phyloP scores from a whole-genome alignment of 2,113 vertebrate genomes.

The Aix galericulata region DNA sequence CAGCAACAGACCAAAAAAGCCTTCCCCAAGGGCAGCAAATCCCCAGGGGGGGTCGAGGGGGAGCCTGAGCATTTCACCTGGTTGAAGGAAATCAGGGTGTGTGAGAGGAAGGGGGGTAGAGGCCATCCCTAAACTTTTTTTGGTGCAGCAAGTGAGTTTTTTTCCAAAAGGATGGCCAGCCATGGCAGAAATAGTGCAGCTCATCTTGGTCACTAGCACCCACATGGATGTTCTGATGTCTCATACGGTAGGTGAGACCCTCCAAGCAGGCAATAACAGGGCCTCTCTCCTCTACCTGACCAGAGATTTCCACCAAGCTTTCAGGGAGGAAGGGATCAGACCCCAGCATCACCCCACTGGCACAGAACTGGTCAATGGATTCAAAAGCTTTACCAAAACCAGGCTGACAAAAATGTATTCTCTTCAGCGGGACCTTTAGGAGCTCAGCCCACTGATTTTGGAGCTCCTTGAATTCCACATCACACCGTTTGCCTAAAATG shows the following conservation, averaged over 20 bases:
- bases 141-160: background rate
- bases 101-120: background rate
- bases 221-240: background rate
- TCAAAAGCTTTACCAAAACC: background rate
- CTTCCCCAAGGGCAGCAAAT: background rate
- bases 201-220: background rate
- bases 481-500: background rate
- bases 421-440: background rate
- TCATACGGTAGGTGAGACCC: background rate
- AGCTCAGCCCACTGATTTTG: conserved; percentile 25
- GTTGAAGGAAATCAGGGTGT: background rate
- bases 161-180: background rate
- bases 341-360: background rate
- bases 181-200: background rate
- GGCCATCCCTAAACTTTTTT: background rate
- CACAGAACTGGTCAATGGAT: background rate
- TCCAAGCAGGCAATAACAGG: background rate
- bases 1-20: background rate
- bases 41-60: background rate
- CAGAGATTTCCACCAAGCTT: background rate
- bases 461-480: conserved; percentile 33
- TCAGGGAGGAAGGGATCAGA: background rate
- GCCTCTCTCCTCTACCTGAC: background rate
- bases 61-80: background rate
- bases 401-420: background rate